Evolutionary conservation across 2,888 invertebrate species (phyloP).

Genomic region (Lepidochitona cinerea): DNA sequence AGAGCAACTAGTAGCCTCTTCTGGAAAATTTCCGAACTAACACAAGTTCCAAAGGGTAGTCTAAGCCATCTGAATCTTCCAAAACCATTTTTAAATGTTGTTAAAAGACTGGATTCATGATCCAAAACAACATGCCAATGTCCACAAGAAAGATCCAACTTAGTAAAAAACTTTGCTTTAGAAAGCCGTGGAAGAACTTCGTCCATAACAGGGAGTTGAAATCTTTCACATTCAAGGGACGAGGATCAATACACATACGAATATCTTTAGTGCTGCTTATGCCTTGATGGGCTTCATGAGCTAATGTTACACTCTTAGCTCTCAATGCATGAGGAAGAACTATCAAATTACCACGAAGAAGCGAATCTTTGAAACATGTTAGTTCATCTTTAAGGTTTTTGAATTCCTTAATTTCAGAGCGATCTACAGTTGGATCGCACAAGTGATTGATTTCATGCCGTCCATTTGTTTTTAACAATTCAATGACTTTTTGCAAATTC

Average conservation of each 20-base stretch:
- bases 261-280: no score
- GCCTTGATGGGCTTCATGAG: constrained; percentile 31
- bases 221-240: constrained; percentile 26
- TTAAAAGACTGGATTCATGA: constrained; percentile 28
- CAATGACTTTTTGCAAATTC: constrained; percentile 2
- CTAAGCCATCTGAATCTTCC: constrained; percentile 33
- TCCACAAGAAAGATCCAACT: constrained; percentile 26
- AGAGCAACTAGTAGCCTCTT: constrained; percentile 25
- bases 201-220: constrained; percentile 28
- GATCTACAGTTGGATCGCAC: neutral
- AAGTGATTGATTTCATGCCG: neutral
- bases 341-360: neutral
- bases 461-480: neutral
- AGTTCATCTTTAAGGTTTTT: neutral
- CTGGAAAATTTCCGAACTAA: constrained; percentile 34
- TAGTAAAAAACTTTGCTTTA: constrained; percentile 27
- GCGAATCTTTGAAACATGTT: neutral
- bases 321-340: neutral
- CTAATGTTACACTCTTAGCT: constrained; percentile 10
- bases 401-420: neutral
- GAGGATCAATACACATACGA: constrained; percentile 23
- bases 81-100: constrained; percentile 26
- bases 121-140: constrained; percentile 34
- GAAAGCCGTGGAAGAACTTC: constrained; percentile 30
- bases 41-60: constrained; percentile 30